These are phyloP conservation scores for Trissolcus japonicus DNA, from an alignment of 2,888 invertebrate genomes.

Conservation along the genomic window DNA sequence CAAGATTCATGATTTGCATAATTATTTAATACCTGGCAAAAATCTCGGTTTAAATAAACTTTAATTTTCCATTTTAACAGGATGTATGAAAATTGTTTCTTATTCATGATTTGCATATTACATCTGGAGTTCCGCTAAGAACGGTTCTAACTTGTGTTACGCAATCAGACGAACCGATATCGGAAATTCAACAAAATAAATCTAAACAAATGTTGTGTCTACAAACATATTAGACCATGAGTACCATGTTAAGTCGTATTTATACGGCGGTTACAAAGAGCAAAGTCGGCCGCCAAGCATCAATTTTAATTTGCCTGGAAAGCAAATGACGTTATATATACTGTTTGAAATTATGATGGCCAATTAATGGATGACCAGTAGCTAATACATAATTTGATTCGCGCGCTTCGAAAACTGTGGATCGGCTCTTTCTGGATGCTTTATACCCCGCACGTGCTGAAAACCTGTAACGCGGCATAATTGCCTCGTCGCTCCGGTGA, in stretches of 20 bases:
- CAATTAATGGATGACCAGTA: conserved; percentile 65
- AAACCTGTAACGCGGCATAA: conserved; percentile 44
- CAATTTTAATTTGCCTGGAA: conserved; percentile 28
- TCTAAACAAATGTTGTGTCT: too few species aligned
- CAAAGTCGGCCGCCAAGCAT: conserved; percentile 21
- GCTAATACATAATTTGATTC: conserved; percentile 58
- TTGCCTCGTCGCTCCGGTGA: conserved; percentile 39
- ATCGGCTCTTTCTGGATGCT: conserved; percentile 44
- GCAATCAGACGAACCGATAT: too few species aligned
- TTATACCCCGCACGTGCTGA: conserved; percentile 52
- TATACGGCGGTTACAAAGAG: conserved; percentile 9
- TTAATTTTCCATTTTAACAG: too few species aligned
- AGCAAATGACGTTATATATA: conserved; percentile 23
- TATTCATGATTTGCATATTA: too few species aligned
- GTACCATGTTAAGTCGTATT: neutral
- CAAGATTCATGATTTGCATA: too few species aligned
- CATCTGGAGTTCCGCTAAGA: too few species aligned
- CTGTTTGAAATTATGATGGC: conserved; percentile 64
- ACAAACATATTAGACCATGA: too few species aligned
- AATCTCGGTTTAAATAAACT: too few species aligned
- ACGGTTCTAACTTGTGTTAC: too few species aligned
- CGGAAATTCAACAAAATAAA: too few species aligned
- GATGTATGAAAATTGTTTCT: too few species aligned
- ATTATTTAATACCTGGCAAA: too few species aligned
- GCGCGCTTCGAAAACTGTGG: conserved; percentile 36